These are phyloP conservation scores for Bradypodion ventrale DNA, from an alignment of 2,797 vertebrate genomes.

Conservation along the genomic window DNA sequence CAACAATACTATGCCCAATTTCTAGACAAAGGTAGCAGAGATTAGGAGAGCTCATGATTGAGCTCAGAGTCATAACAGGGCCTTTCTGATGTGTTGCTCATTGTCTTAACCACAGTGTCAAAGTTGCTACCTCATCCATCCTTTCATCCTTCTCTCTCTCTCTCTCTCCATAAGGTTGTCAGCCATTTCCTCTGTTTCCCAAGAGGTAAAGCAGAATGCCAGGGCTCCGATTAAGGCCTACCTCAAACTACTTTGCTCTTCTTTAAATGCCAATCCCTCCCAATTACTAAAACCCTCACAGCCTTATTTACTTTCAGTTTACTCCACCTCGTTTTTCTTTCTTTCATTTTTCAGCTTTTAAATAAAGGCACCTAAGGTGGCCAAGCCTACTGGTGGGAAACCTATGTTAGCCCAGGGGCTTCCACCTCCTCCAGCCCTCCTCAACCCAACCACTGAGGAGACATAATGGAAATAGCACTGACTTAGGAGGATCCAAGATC, in stretches of 20 bases:
- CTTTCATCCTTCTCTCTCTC: neutral
- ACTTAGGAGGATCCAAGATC: neutral
- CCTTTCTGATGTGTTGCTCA: too few species aligned
- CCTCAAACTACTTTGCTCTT: neutral
- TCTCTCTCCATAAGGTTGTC: neutral
- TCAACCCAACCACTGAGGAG: neutral
- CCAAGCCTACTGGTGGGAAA: neutral
- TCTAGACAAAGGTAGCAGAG: too few species aligned
- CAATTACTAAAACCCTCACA: neutral
- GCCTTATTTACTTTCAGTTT: neutral
- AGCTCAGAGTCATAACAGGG: too few species aligned
- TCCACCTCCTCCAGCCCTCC: neutral
- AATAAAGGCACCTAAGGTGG: neutral
- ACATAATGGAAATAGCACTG: neutral
- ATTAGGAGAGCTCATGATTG: too few species aligned
- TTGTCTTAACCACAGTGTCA: too few species aligned
- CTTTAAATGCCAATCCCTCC: neutral
- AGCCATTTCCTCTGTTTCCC: constrained; percentile 2
- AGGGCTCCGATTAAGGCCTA: neutral
- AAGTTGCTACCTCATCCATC: too few species aligned
- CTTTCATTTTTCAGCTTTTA: neutral
- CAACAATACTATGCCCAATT: too few species aligned
- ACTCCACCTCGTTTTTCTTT: neutral
- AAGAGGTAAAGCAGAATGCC: neutral
- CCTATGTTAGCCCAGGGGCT: neutral